These are phyloP conservation scores for Epizoanthus stellaris DNA, from an alignment of 92 coral and sea anemone species.

Conservation along the genomic window DNA sequence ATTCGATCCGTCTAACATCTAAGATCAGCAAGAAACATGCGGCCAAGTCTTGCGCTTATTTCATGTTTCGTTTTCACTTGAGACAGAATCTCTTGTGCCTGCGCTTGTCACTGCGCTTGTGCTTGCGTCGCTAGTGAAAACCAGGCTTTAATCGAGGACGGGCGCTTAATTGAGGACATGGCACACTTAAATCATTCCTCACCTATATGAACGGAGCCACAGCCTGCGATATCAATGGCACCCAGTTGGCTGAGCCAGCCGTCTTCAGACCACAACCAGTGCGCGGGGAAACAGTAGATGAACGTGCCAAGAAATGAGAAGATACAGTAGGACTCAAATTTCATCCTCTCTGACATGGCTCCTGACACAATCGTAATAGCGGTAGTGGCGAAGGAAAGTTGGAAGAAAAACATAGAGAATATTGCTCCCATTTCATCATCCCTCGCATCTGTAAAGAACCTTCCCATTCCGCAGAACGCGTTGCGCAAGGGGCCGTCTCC, in stretches of 20 bases:
- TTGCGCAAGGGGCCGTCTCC: conserved; percentile 68
- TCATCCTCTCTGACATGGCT: conserved; percentile 72
- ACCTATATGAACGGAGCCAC: conserved; percentile 71
- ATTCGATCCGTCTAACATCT: too few species aligned
- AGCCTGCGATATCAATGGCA: conserved; percentile 68
- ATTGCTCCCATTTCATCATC: conserved; percentile 73
- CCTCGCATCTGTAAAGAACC: conserved; percentile 73
- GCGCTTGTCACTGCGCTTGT: too few species aligned
- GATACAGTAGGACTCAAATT: conserved; percentile 64
- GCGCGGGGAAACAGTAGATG: conserved; percentile 70
- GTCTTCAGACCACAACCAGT: conserved; percentile 69
- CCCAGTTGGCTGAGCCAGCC: conserved; percentile 70
- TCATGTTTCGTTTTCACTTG: too few species aligned
- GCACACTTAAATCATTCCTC: neutral
- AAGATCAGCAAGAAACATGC: too few species aligned
- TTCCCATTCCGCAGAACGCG: conserved; percentile 76
- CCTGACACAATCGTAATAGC: conserved; percentile 73
- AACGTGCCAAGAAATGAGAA: conserved; percentile 68
- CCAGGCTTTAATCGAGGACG: too few species aligned
- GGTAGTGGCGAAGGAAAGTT: conserved; percentile 72
- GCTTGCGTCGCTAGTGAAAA: too few species aligned
- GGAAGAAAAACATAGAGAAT: conserved; percentile 69
- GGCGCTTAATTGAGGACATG: too few species aligned
- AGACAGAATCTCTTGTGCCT: too few species aligned
- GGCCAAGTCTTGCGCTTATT: too few species aligned